A percentile compares a stretch with the other conserved stretches of the same genome.
These are phyloP conservation scores for Papilio xuthus DNA, from an alignment of 1,140 invertebrate genomes.

Conservation along the genomic window DNA sequence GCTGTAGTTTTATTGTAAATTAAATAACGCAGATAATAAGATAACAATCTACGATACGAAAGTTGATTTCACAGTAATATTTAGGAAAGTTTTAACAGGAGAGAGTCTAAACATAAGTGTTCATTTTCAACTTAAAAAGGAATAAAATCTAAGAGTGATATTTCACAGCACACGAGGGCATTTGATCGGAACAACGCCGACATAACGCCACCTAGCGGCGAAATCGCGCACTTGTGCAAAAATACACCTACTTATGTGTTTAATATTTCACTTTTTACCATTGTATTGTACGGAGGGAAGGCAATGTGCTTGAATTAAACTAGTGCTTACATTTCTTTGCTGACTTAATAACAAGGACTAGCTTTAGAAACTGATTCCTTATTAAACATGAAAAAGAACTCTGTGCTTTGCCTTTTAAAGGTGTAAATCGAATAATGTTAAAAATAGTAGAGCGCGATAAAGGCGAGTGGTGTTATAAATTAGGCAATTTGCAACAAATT, in stretches of 20 bases:
- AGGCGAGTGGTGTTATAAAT: conserved; percentile 18
- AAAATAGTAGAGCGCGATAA: background rate
- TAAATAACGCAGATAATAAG: too few species aligned
- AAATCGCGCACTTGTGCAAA: background rate
- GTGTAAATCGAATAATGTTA: background rate
- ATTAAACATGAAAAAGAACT: background rate
- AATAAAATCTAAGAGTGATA: background rate
- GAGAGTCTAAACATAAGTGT: background rate
- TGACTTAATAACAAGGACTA: background rate
- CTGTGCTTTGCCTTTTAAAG: background rate
- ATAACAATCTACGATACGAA: background rate
- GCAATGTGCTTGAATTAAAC: background rate
- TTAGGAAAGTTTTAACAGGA: background rate
- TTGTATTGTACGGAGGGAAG: background rate
- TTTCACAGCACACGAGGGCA: background rate
- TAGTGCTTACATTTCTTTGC: background rate
- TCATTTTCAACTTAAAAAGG: background rate
- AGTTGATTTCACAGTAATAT: background rate
- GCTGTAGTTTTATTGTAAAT: too few species aligned
- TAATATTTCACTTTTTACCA: background rate
- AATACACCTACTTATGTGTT: background rate
- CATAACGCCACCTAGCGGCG: background rate
- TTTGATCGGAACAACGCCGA: background rate
- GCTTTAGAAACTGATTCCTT: background rate
- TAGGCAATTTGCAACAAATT: conserved; percentile 21